These are phyloP conservation scores for Ophonus ardosiacus DNA, from an alignment of 2,888 invertebrate genomes.

Conservation along the genomic window DNA sequence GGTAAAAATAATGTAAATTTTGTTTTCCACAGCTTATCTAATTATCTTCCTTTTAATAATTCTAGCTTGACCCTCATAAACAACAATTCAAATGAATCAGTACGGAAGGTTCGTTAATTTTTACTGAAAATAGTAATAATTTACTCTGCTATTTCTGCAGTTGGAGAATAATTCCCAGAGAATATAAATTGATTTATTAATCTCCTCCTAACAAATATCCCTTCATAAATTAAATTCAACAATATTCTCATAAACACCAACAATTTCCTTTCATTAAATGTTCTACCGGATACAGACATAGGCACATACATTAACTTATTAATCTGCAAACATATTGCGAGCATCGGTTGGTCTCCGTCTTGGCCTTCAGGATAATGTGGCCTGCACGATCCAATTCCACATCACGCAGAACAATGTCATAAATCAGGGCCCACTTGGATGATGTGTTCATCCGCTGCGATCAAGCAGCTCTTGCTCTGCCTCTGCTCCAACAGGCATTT, in stretches of 20 bases:
- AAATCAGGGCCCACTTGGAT: constrained; percentile 49
- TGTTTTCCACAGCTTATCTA: no score
- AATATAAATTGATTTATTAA: constrained; percentile 4
- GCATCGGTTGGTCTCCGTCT: constrained; percentile 4
- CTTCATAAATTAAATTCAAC: constrained; percentile 31
- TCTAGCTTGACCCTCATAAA: no score
- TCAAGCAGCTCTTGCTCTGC: not conserved
- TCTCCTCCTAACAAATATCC: not conserved
- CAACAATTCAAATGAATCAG: no score
- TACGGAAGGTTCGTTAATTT: no score
- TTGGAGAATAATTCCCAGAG: not conserved
- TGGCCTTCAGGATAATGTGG: constrained; percentile 34
- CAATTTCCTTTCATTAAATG: constrained; percentile 38
- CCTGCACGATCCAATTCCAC: constrained; percentile 55
- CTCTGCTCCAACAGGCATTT: constrained; percentile 29
- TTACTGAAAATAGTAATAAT: no score
- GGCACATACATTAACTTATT: constrained; percentile 36
- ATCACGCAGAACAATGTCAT: constrained; percentile 57
- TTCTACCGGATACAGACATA: constrained; percentile 22
- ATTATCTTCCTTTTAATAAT: no score
- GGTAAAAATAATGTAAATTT: no score
- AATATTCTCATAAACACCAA: constrained; percentile 44
- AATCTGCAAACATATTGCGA: constrained; percentile 44
- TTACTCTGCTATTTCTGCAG: no score
- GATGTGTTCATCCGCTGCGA: constrained; percentile 46